Conservation (phyloP, 2,113 vertebrate genomes). For the Elephas maximus region DNA sequence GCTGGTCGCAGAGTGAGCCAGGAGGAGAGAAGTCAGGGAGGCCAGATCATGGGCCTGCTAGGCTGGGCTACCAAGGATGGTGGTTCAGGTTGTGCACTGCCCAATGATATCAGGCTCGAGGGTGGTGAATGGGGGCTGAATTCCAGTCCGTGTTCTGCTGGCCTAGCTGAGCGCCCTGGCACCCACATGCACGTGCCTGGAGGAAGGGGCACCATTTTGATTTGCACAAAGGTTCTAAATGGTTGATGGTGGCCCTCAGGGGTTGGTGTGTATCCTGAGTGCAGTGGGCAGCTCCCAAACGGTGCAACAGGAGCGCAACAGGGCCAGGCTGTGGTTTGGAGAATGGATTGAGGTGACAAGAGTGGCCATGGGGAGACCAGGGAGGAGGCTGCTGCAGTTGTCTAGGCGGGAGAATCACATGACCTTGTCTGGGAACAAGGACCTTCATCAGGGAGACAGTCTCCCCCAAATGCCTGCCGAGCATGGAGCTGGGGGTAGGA, state of each 20-base stretch:
- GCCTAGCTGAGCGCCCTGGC: not conserved
- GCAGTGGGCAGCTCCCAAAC: too few relatives aligned
- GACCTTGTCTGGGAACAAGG: not conserved
- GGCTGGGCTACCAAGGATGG: not conserved
- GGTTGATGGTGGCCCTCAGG: not conserved
- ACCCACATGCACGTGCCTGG: too few relatives aligned
- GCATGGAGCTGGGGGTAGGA: not conserved
- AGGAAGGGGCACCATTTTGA: not conserved
- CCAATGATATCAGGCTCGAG: not conserved
- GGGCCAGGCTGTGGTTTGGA: not conserved
- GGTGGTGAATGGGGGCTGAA: not conserved
- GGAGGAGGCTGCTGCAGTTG: not conserved
- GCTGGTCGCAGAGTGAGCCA: not conserved
- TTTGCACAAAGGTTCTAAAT: not conserved
- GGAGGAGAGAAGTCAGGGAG: not conserved
- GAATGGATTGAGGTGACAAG: not conserved
- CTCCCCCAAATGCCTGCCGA: not conserved
- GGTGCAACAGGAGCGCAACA: not conserved
- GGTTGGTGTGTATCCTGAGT: too few relatives aligned
- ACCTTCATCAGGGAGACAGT: not conserved
- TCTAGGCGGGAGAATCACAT: too few relatives aligned
- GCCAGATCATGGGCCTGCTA: not conserved
- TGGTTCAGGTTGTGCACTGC: not conserved
- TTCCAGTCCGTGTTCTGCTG: not conserved
- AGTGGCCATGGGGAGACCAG: not conserved